These are phyloP conservation scores for Diarsia dahlii DNA, from an alignment of 2,888 invertebrate species.

Conservation along the genomic window DNA sequence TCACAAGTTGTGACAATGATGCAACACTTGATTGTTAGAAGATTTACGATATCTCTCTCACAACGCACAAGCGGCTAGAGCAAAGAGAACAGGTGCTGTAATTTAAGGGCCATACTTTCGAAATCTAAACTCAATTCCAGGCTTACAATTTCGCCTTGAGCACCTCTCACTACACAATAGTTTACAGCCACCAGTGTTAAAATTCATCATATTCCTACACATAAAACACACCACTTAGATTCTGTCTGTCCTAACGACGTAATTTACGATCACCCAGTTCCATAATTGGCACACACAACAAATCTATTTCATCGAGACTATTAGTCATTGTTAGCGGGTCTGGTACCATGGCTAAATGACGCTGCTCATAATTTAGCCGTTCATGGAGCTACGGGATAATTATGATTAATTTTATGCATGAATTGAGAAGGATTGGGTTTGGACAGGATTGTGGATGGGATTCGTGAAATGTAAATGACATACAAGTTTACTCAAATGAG, in stretches of 20 bases:
- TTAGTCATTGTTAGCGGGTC: conserved; percentile 72
- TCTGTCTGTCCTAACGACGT: conserved; percentile 63
- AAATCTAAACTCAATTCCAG: conserved; percentile 17
- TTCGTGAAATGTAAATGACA: conserved; percentile 10
- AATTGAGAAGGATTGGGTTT: conserved; percentile 47
- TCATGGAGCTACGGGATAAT: conserved; percentile 57
- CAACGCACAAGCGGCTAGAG: conserved; percentile 12
- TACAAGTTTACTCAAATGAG: background rate
- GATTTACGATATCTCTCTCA: conserved; percentile 32
- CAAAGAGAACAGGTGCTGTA: conserved; percentile 18
- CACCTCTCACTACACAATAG: conserved; percentile 42
- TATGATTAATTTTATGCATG: conserved; percentile 66
- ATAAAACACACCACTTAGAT: conserved; percentile 58
- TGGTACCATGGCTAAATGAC: conserved; percentile 61
- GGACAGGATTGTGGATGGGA: conserved; percentile 12
- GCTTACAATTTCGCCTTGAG: conserved; percentile 26
- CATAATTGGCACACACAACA: conserved; percentile 76
- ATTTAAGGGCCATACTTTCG: conserved; percentile 27
- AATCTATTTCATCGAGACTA: conserved; percentile 69
- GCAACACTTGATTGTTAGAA: conserved; percentile 50
- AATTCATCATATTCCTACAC: conserved; percentile 58
- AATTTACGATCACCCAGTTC: conserved; percentile 70
- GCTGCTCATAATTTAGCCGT: conserved; percentile 63
- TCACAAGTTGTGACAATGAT: conserved; percentile 54
- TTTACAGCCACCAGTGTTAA: conserved; percentile 44